Base-by-base conservation (phyloP, 2,888 invertebrate species). In the Eupithecia inturbata region DNA sequence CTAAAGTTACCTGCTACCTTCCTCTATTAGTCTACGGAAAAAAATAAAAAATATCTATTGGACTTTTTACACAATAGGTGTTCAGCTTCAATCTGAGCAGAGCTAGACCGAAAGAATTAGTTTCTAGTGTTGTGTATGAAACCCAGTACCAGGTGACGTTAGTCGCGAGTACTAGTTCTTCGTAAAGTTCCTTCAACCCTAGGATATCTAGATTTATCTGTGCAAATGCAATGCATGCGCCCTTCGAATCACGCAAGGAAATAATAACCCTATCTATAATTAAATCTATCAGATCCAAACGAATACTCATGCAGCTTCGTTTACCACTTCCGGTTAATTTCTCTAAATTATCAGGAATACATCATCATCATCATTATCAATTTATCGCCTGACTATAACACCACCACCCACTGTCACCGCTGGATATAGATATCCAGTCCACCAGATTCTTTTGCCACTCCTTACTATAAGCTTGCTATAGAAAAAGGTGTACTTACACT, bases 181-280 rank as follows among this genome's bases (percentile, higher is more conserved):
- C 57, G 57, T 28, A 28, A 19, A 31, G 19, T 62, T 62, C 31
- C 31, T 62, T 62, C 31, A 57, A 57, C 53, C 53, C 53, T 12
- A 26, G 57, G 57, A 9, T 57, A 31, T 62, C 16, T 19, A 62
- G 62, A 62, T 62, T 62, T 67, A 67, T 41, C 26, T 67, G 16
- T 16, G 67, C 39, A 67, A 67, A 67, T n/a, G 67, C 41, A 67
- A 67, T 12, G 67, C 41, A 67, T 49, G 41, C 67, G 41, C 39
- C 41, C 67, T 53, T 68, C 33, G 28, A 26, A 68, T 68, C 33
- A 68, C 53, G 53, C 53, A 22, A 68, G 49, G 49, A 49, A 68
- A 53, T 53, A 33, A n/a, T 68, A 53, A 36, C 53, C 10, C n/a
- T 68, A 57, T 68, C 68, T 68, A 22, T 57, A 68, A 68, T 68